Base-by-base conservation (phyloP, 2,888 invertebrate species). In the Leptopilina drosophilae region DNA sequence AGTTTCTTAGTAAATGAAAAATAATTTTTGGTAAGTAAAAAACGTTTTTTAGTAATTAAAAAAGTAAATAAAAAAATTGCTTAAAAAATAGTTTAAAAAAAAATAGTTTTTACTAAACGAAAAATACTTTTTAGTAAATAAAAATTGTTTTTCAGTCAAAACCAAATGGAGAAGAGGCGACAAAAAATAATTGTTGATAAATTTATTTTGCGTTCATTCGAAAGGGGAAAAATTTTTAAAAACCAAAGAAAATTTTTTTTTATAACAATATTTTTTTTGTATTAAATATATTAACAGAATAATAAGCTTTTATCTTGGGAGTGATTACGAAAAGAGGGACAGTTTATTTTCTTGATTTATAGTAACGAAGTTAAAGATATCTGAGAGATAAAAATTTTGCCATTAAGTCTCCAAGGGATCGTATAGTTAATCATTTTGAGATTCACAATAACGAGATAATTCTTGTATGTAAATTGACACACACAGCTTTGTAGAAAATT, bases 341-440 rank as follows among this genome's bases (percentile, higher is more conserved):
- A 59, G n/a, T 69, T 1, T 69, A 46, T 69, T 69, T 12, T 33
- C 33, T 26, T 53, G 33, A 15, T 53, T 26, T n/a, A 69, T 53
- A 14, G 49, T 33, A 26, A 8, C 53, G 26, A 53, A 69, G 8
- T 69, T 69, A 8, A 67, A 69, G 69, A 33, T 56, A 56, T 69
- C 26, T 11, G 53, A 49, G 33, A 33, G 33, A 42, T 42, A 42
- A 14, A 69, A 56, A 56, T 8, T 53, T 56, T 14, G 14, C 6
- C 53, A 26, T 53, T 69, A 53, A 14, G 53, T 69, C 69, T 69
- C 53, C 8, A 26, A 53, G 69, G 69, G 33, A 69, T 69, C 53
- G 69, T 33, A 33, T 33, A 49, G 5, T 49, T 6, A 69, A 53
- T 69, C 14, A n/a, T 42, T 20, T 53, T 33, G 53, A 14, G 53